A percentile compares a stretch with the other conserved stretches of the same genome.
These are phyloP conservation scores for Tholera decimalis DNA, from an alignment of 2,888 invertebrate species.

Conservation along the genomic window DNA sequence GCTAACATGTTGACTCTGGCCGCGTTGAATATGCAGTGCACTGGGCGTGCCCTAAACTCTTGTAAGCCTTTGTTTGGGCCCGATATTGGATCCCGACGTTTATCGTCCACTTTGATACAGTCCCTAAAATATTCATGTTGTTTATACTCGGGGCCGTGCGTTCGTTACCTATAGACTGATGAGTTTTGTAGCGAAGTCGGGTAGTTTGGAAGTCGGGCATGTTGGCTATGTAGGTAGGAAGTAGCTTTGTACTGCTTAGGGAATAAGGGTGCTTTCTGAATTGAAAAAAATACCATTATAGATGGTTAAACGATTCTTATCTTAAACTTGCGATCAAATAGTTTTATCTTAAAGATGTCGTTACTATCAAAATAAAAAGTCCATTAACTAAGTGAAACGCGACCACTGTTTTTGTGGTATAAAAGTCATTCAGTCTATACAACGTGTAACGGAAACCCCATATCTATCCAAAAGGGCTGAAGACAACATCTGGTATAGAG, in stretches of 20 bases:
- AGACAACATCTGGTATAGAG: too few species aligned
- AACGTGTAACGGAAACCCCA: too few species aligned
- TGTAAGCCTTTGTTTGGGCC: constrained; percentile 89
- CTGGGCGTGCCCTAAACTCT: constrained; percentile 89
- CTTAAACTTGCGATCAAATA: neutral
- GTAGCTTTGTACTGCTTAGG: constrained; percentile 1
- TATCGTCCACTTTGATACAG: constrained; percentile 84
- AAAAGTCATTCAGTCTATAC: too few species aligned
- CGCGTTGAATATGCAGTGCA: constrained; percentile 89
- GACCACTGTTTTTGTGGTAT: too few species aligned
- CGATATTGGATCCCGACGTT: constrained; percentile 87
- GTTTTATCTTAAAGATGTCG: neutral
- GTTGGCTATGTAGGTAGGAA: constrained; percentile 10
- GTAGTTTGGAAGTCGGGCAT: constrained; percentile 24
- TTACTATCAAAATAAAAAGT: neutral
- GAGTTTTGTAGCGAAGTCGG: constrained; percentile 46
- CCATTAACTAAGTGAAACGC: neutral
- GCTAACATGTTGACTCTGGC: constrained; percentile 77
- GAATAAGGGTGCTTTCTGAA: neutral
- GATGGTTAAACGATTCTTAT: neutral
- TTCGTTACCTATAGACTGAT: constrained; percentile 62
- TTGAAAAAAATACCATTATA: constrained; percentile 19
- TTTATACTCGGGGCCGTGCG: constrained; percentile 67
- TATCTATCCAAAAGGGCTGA: too few species aligned
- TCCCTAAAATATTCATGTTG: constrained; percentile 78